A percentile compares a stretch with the other conserved stretches of the same genome.
Conservation (phyloP, 2,888 invertebrate genomes). For the Buathra laborator region DNA sequence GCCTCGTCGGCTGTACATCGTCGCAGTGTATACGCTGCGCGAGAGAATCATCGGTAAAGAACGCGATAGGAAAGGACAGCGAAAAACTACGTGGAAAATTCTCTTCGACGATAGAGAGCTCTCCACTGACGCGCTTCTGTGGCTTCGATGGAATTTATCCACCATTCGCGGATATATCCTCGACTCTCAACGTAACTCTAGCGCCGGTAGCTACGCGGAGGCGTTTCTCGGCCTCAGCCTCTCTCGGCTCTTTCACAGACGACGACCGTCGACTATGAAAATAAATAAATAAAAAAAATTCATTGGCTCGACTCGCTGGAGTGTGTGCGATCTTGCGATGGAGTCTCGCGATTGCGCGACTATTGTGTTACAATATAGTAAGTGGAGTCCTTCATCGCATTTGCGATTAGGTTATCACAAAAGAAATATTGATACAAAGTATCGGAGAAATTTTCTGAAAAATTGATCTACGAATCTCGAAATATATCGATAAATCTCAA, state of each 20-base stretch:
- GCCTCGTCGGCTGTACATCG: not conserved
- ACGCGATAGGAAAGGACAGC: slow-evolving; percentile 14
- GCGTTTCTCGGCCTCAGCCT: slow-evolving; percentile 23
- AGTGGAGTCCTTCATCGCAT: too few relatives aligned
- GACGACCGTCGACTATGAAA: not conserved
- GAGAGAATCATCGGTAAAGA: slow-evolving; percentile 2
- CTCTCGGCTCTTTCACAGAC: not conserved
- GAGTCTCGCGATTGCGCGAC: too few relatives aligned
- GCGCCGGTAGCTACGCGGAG: slow-evolving; percentile 19
- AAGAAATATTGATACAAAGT: too few relatives aligned
- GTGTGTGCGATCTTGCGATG: too few relatives aligned
- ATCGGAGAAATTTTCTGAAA: too few relatives aligned
- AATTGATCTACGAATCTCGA: too few relatives aligned
- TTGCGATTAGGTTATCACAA: too few relatives aligned
- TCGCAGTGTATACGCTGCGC: slow-evolving; percentile 8
- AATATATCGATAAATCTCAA: not conserved
- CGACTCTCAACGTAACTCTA: not conserved
- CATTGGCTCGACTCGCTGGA: not conserved
- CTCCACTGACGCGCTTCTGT: slow-evolving; percentile 25
- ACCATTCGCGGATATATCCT: slow-evolving; percentile 50
- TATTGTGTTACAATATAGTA: too few relatives aligned
- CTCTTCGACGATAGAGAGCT: slow-evolving; percentile 39
- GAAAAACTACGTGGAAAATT: slow-evolving; percentile 61
- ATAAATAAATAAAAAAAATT: not conserved
- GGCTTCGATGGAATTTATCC: slow-evolving; percentile 61